Percentiles rank a stretch among this genome's conserved stretches.
These are phyloP conservation scores for Lynx canadensis DNA, from an alignment of 2,113 vertebrate species.

Conservation along the genomic window DNA sequence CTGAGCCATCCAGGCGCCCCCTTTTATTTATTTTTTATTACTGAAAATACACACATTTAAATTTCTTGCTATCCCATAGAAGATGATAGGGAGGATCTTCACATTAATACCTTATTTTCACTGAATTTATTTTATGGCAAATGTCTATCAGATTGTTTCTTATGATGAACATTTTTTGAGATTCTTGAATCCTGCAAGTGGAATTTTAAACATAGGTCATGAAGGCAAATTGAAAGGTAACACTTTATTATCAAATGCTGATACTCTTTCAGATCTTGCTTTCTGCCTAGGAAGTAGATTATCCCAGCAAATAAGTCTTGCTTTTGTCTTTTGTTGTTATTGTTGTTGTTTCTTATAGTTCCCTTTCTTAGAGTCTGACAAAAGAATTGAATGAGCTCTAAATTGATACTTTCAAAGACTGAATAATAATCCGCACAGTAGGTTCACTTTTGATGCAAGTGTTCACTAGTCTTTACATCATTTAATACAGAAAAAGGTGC, in stretches of 20 bases:
- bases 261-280: neutral
- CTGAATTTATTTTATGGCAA: slow-evolving; percentile 22
- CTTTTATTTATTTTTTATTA: neutral
- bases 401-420: neutral
- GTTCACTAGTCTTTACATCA: neutral
- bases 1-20: too few species aligned
- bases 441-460: neutral
- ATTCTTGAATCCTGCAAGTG: neutral
- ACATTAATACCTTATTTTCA: neutral
- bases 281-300: neutral
- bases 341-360: neutral
- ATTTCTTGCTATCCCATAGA: neutral
- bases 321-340: neutral
- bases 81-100: neutral
- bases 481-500: neutral
- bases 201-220: neutral
- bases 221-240: neutral
- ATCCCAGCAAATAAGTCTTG: neutral
- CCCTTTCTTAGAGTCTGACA: neutral
- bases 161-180: neutral
- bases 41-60: neutral
- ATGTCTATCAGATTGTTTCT: neutral
- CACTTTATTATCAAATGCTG: neutral
- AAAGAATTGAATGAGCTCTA: neutral
- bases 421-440: neutral